Percentiles rank a stretch among this genome's conserved stretches.
phyloP scores from a whole-genome alignment of 30 jellyfish, hydroid and myxozoan species.

The Aurelia aurita region DNA sequence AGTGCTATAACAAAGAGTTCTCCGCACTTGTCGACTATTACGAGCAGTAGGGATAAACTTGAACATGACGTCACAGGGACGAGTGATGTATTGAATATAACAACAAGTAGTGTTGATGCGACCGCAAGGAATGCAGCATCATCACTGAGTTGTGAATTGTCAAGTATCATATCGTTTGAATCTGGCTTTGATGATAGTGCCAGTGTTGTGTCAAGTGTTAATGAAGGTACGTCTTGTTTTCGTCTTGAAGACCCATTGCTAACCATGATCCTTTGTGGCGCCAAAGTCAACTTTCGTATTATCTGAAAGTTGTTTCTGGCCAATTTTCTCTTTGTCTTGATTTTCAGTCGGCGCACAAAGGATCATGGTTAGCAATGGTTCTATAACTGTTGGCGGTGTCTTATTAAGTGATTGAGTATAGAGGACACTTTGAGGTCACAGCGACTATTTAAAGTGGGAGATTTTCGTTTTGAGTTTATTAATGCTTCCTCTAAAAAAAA shows the following conservation, averaged over 20 bases:
- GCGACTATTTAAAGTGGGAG: no score
- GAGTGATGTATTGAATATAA: constrained; percentile 41
- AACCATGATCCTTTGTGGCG: no score
- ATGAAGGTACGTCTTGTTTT: constrained; percentile 73
- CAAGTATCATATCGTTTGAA: constrained; percentile 94
- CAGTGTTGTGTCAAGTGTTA: constrained; percentile 89
- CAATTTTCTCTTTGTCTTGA: no score
- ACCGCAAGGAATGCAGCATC: constrained; percentile 56
- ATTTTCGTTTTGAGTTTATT: no score
- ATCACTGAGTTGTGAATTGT: constrained; percentile 86
- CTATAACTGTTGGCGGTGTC: background rate
- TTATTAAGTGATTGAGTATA: background rate
- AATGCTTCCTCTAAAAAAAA: no score
- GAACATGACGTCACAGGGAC: constrained; percentile 34
- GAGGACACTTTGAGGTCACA: no score
- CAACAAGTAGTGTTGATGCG: constrained; percentile 47
- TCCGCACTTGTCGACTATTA: constrained; percentile 57
- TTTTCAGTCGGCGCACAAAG: no score
- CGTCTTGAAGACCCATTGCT: no score
- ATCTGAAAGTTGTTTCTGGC: no score
- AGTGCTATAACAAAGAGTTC: constrained; percentile 44
- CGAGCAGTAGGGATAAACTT: constrained; percentile 55
- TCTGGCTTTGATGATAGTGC: constrained; percentile 99
- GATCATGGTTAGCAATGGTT: no score
- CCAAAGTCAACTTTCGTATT: no score